These are phyloP conservation scores for Megamerina dolium DNA, from an alignment of 2,888 invertebrate genomes.

Conservation along the genomic window DNA sequence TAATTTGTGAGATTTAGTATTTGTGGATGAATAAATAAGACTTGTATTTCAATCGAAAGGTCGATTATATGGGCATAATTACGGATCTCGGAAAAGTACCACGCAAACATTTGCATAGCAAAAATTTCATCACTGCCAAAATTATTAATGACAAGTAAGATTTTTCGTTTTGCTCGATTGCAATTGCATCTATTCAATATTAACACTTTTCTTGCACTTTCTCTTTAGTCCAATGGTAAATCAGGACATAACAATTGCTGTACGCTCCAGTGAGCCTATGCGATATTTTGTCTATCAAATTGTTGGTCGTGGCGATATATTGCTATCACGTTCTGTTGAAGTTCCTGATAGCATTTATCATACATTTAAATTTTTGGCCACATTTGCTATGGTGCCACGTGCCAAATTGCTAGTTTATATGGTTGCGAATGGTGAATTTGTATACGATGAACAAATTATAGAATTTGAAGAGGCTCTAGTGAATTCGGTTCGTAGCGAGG, in stretches of 20 bases:
- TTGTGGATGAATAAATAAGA: background rate
- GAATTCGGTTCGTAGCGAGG: conserved; percentile 67
- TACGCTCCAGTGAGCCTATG: conserved; percentile 73
- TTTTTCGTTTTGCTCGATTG: too few relatives aligned
- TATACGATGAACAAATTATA: conserved; percentile 83
- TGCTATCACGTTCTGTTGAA: conserved; percentile 69
- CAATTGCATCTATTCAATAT: too few relatives aligned
- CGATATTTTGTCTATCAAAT: conserved; percentile 72
- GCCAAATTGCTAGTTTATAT: conserved; percentile 78
- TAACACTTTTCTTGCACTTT: too few relatives aligned
- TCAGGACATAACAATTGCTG: conserved; percentile 66
- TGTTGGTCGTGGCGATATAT: conserved; percentile 80
- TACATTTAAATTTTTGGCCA: conserved; percentile 58
- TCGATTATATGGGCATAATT: conserved; percentile 70
- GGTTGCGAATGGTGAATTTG: conserved; percentile 68
- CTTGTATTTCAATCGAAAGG: conserved; percentile 49
- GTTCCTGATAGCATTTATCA: conserved; percentile 47
- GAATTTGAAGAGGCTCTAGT: conserved; percentile 72
- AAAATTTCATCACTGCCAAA: conserved; percentile 47
- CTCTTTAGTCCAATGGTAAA: conserved; percentile 57
- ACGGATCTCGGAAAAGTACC: conserved; percentile 44
- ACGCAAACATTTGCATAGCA: conserved; percentile 38
- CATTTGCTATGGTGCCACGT: conserved; percentile 77
- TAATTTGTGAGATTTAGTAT: background rate
- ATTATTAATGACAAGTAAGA: conserved; percentile 53